Conservation (phyloP, 2,888 invertebrate species). For the Sarcophaga carnaria region DNA sequence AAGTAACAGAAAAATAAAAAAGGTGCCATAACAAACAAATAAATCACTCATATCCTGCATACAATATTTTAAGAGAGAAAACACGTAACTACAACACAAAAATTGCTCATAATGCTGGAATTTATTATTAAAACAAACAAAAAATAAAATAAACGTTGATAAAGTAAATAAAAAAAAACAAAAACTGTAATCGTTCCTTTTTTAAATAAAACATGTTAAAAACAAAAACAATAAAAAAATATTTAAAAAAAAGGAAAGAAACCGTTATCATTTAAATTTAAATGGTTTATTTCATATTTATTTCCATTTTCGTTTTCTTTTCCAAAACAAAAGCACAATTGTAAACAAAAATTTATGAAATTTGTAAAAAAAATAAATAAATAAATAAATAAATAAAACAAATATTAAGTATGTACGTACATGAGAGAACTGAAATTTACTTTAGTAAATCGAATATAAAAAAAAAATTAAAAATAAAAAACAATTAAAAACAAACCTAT, state of each 20-base stretch:
- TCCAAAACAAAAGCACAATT: conserved; percentile 60
- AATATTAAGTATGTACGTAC: conserved; percentile 53
- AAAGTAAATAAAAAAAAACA: conserved; percentile 34
- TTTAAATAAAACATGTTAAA: conserved; percentile 50
- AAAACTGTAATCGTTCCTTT: conserved; percentile 68
- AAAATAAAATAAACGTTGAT: conserved; percentile 27
- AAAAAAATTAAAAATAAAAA: conserved; percentile 2
- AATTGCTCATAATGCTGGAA: conserved; percentile 54
- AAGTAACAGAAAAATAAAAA: conserved; percentile 10
- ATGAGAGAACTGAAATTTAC: conserved; percentile 64
- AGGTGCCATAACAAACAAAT: conserved; percentile 66
- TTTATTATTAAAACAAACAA: conserved; percentile 59
- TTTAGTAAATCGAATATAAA: conserved; percentile 54
- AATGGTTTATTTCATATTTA: not conserved
- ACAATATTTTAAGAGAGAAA: conserved; percentile 47
- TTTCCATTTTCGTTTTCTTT: conserved; percentile 16
- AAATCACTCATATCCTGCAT: conserved; percentile 27
- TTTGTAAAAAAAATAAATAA: conserved; percentile 39
- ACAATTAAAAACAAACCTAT: not conserved
- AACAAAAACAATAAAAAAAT: conserved; percentile 31
- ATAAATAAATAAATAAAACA: conserved; percentile 13
- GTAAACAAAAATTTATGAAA: conserved; percentile 45
- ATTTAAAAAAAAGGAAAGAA: conserved; percentile 11
- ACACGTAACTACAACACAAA: conserved; percentile 19
- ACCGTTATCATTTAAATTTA: not conserved